phyloP scores from a whole-genome alignment of 2,113 vertebrate species.

The Shinisaurus crocodilurus region DNA sequence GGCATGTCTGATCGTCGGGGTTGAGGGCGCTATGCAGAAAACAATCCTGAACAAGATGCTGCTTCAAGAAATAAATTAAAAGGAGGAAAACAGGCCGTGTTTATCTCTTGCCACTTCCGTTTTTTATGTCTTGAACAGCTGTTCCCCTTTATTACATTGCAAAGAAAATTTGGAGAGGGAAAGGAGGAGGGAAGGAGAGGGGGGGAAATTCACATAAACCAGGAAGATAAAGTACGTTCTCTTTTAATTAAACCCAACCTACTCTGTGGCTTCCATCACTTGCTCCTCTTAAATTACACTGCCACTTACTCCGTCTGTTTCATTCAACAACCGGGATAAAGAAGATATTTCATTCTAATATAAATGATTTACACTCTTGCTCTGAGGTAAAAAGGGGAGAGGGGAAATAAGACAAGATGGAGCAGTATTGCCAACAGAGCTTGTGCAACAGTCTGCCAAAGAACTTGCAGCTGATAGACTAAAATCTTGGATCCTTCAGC shows the following conservation, averaged over 20 bases:
- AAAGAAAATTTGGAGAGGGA: neutral
- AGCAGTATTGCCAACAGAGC: conserved; percentile 23
- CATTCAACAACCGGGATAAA: conserved; percentile 15
- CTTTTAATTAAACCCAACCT: conserved; percentile 54
- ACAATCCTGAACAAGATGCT: neutral
- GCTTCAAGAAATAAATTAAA: conserved; percentile 7
- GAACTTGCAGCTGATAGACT: conserved; percentile 6
- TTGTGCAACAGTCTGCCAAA: conserved; percentile 38
- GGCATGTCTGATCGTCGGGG: neutral
- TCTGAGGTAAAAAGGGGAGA: conserved; percentile 32
- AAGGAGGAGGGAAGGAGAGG: neutral
- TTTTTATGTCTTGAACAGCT: conserved; percentile 14
- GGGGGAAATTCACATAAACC: conserved; percentile 53
- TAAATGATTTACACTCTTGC: conserved; percentile 44
- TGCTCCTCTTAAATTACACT: conserved; percentile 56
- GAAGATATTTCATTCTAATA: conserved; percentile 37
- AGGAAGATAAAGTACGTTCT: conserved; percentile 37
- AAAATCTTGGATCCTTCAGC: neutral
- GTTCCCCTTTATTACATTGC: neutral
- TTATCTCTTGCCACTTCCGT: conserved; percentile 36
- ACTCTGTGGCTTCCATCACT: conserved; percentile 31
- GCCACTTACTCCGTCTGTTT: conserved; percentile 42
- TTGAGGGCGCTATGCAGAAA: neutral
- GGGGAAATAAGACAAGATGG: conserved; percentile 15
- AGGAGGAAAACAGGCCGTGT: conserved; percentile 19